Evolutionary conservation across 2,797 vertebrate species (phyloP), one percentile per base, ranked within the genome.

Genomic region (Phrynocephalus vlangalii): DNA sequence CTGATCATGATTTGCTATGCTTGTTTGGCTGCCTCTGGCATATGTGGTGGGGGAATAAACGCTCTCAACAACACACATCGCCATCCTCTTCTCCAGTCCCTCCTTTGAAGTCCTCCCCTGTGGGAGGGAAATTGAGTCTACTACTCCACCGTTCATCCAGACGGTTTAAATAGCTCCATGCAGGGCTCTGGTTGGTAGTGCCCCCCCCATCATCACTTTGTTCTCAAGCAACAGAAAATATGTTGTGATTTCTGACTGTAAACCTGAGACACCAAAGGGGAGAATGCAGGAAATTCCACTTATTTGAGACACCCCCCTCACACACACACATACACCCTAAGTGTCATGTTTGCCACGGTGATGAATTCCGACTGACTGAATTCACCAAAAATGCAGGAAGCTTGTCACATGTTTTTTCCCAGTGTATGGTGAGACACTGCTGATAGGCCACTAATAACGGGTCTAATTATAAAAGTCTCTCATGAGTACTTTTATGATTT

Each of bases 361-460:
- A 91, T 82, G 92, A 95, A 93, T 94, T 92, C 86, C 90, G 94
- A 95, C 94, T 86, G 95, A 92, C 90, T 91, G 88, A 87, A 84
- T 91, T 91, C 76, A 85, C 90, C 26, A 83, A 92, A 94, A 93
- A 93, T 85, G 89, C 87, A 56, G 0, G 90, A 89, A 84, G 79
- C 89, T 94, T 89, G 93, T 92, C 92, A 95, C 88, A 63, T 63
- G 38, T 20, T 90, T 82, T 89, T 91, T 85, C 94, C 94, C 93
- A 89, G 91, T 92, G 87, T 82, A 11, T 88, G 92, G 90, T 83
- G 89, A 90, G 89, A 89, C 66, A 90, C 86, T 94, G 93, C 92
- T 93, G 94, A 92, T 94, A 96, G 96, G 94, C 91, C 87, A 84
- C 95, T 96, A 97, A 97, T 97, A 96, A 96, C 92, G 94, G 91